Base-by-base conservation (phyloP, 2,113 vertebrate species). In the Varanus salvator region DNA sequence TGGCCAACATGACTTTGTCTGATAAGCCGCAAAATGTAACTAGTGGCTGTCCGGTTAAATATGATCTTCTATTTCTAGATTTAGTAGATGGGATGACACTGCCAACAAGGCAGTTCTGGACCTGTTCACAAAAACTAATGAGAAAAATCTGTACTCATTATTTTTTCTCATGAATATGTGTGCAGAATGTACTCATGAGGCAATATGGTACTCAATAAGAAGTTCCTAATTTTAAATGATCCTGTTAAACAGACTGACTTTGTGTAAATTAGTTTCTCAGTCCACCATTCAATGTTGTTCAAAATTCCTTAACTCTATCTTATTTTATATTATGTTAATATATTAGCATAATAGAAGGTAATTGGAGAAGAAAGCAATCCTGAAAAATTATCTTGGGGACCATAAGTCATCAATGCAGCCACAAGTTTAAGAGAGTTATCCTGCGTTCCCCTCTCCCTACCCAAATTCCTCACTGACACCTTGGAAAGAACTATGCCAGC, bases 1-100 rank as follows among this genome's bases (percentile, higher is more conserved):
- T 57, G 15, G 19, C 69, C 87, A 88, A 88, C 78, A 88, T 69
- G n/a, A 66, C 44, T 89, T 57, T 31, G 64, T 75, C 82, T 86
- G 69, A 75, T 87, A 74, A 77, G 29, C 68, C 60, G 78, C 21
- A 82, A 69, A 90, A 75, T 74, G 34, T 86, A 81, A 74, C 52
- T 75, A 31, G 77, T 34, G 1, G 3, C 21, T 76, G 44, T 90
- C 54, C 78, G 50, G 34, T 66, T 87, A 50, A 66, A 82, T 74
- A 66, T 64, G 34, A 11, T 57, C 66, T 72, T 34, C 21, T 86
- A 31, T 72, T 89, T 84, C 74, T 68, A 50, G 11, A 21, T 29
- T 76, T 89, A 68, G 48, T n/a, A 11, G 12, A 23, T 77, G 72
- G 31, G 25, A 85, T 68, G 31, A 38, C 57, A 72, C 44, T 19